Conservation (phyloP, 1,140 invertebrate species). For the Euglossa dilemma region DNA sequence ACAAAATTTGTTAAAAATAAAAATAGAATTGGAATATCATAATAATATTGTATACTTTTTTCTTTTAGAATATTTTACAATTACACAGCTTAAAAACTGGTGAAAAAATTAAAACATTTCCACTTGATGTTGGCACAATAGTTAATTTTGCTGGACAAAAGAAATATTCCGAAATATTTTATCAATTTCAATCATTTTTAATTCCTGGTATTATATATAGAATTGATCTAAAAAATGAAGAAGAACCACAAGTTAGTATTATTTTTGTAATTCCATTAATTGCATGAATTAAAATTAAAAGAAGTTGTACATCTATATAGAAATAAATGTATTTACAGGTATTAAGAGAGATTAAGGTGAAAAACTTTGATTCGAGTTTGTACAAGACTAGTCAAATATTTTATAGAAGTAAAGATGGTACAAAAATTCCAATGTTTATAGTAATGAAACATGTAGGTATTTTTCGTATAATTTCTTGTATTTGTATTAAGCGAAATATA, state of each 20-base stretch:
- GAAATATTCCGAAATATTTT: constrained; percentile 95
- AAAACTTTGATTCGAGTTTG: constrained; percentile 90
- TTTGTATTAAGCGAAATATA: background rate
- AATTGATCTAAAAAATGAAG: constrained; percentile 89
- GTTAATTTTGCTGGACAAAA: constrained; percentile 92
- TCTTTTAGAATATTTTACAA: constrained; percentile 91
- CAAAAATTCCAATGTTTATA: constrained; percentile 98
- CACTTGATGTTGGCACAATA: constrained; percentile 94
- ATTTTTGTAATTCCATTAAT: background rate
- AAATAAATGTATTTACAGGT: constrained; percentile 83
- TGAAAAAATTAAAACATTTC: constrained; percentile 87
- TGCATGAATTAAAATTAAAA: constrained; percentile 15
- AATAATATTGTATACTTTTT: constrained; percentile 58
- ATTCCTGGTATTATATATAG: constrained; percentile 95
- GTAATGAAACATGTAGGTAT: constrained; percentile 89
- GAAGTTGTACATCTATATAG: background rate
- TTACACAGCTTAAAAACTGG: constrained; percentile 91
- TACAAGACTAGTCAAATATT: constrained; percentile 96
- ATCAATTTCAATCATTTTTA: constrained; percentile 96
- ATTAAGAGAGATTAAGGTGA: constrained; percentile 92
- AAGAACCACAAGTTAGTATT: constrained; percentile 85
- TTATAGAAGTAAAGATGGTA: constrained; percentile 97
- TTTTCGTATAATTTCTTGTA: background rate
- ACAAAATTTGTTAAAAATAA: background rate
- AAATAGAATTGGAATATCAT: background rate